A percentile compares a stretch with the other conserved stretches of the same genome.
phyloP scores from a whole-genome alignment of 2,797 vertebrate genomes.

The Adrianichthys oophorus region DNA sequence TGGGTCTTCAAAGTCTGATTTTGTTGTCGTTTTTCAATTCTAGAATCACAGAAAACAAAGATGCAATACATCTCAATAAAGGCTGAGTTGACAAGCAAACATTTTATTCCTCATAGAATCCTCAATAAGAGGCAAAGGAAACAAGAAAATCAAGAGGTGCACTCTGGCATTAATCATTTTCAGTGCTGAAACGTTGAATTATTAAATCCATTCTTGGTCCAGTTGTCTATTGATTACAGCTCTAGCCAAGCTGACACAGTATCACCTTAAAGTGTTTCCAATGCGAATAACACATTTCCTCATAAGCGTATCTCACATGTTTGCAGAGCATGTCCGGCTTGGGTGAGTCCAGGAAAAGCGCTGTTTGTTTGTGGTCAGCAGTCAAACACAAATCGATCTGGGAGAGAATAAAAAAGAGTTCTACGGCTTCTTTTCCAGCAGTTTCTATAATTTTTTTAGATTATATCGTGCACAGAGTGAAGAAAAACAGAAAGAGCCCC shows the following conservation, averaged over 20 bases:
- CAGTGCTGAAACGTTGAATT: background rate
- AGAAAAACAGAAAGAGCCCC: too few species aligned
- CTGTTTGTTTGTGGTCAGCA: conserved; percentile 1
- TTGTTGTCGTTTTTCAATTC: too few species aligned
- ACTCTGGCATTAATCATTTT: background rate
- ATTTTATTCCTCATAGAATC: background rate
- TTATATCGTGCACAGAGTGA: too few species aligned
- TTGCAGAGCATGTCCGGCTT: conserved; percentile 10
- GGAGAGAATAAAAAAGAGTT: background rate
- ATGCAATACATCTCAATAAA: too few species aligned
- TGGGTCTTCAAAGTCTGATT: too few species aligned
- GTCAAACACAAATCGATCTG: conserved; percentile 8
- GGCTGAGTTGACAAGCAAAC: too few species aligned
- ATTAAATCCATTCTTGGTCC: conserved; percentile 13
- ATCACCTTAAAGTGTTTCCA: conserved; percentile 15
- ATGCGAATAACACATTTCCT: background rate
- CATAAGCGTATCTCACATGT: conserved; percentile 3
- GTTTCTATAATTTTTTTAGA: too few species aligned
- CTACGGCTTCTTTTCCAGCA: too few species aligned
- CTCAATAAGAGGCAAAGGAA: background rate
- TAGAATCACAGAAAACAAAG: too few species aligned
- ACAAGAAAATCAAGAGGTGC: background rate
- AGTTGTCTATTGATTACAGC: conserved; percentile 17
- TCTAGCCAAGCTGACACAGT: conserved; percentile 2
- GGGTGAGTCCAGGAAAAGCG: conserved; percentile 1